These are phyloP conservation scores for Cossypha dichroa DNA, from an alignment of 2,797 vertebrate genomes.

Conservation along the genomic window DNA sequence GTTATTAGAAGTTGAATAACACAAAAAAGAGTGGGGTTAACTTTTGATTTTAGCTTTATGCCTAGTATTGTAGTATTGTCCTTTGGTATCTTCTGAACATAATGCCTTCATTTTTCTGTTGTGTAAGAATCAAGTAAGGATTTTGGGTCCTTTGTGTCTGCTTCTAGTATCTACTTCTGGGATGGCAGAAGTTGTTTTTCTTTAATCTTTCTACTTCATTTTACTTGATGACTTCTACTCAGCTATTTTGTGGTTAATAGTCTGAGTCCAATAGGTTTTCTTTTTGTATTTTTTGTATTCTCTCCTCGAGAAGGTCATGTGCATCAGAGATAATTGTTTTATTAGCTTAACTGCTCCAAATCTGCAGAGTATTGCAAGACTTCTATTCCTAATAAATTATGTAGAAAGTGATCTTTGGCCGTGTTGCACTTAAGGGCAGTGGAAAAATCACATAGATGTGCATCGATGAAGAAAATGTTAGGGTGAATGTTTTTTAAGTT, in stretches of 20 bases:
- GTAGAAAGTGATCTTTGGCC: rapidly evolving
- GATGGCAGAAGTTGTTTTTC: neutral
- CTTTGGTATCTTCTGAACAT: neutral
- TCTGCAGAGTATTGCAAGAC: neutral
- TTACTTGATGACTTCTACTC: neutral
- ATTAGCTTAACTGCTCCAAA: neutral
- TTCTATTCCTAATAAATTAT: neutral
- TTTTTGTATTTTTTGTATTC: neutral
- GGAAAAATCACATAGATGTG: neutral
- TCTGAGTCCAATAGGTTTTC: neutral
- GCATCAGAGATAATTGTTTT: neutral
- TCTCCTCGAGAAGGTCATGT: neutral
- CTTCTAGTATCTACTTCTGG: neutral
- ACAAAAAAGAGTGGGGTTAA: neutral
- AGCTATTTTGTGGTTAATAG: neutral
- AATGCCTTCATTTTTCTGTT: neutral
- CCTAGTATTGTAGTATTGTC: neutral
- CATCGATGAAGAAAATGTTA: neutral
- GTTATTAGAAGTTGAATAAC: neutral
- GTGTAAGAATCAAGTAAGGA: neutral
- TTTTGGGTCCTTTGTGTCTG: neutral
- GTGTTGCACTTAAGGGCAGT: neutral
- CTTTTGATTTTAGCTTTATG: neutral
- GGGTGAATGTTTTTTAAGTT: neutral
- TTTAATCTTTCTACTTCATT: neutral